phyloP scores from a whole-genome alignment of 2,888 invertebrate species.

The Alloscopus bannaensis region DNA sequence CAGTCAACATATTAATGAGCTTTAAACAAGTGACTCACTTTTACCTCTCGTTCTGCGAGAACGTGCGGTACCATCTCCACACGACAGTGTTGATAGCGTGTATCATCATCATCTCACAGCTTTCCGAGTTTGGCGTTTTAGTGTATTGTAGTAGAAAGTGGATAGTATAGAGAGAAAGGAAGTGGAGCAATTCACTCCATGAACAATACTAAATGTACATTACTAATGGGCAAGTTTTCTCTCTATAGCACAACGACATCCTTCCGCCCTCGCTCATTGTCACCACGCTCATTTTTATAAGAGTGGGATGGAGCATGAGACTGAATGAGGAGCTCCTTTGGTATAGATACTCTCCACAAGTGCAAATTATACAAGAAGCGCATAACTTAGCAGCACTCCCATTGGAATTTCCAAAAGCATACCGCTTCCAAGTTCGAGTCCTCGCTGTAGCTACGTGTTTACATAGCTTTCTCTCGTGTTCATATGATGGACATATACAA shows the following conservation, averaged over 20 bases:
- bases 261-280: constrained; percentile 49
- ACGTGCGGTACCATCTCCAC: background rate
- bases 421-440: too few species aligned
- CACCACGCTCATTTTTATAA: constrained; percentile 41
- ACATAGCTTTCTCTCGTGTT: constrained; percentile 29
- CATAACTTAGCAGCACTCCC: constrained; percentile 58
- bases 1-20: constrained; percentile 56
- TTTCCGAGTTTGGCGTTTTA: too few species aligned
- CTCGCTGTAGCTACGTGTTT: too few species aligned
- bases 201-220: too few species aligned
- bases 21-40: constrained; percentile 34
- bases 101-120: background rate
- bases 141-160: too few species aligned
- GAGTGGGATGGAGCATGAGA: too few species aligned
- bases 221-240: constrained; percentile 24
- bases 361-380: constrained; percentile 31
- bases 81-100: background rate
- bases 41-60: constrained; percentile 35
- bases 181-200: too few species aligned
- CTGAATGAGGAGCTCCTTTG: too few species aligned
- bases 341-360: too few species aligned
- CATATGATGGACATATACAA: too few species aligned
- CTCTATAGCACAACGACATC: constrained; percentile 48
- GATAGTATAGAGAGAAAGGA: too few species aligned
- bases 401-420: constrained; percentile 39